phyloP scores from a whole-genome alignment of 2,888 invertebrate genomes.

The Protula sp. region DNA sequence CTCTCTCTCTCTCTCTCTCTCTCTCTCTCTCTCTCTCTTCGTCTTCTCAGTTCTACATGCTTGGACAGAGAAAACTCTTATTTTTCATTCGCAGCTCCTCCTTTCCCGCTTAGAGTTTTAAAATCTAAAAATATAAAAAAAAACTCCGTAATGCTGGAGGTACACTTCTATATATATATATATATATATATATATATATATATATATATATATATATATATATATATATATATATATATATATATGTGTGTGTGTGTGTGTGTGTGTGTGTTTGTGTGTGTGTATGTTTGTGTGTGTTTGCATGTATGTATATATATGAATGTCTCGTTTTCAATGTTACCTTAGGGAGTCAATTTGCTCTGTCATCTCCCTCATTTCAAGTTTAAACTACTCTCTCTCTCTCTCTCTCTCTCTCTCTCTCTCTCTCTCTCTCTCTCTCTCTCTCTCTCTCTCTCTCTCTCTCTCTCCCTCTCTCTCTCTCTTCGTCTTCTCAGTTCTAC shows the following conservation, averaged over 20 bases:
- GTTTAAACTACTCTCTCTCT: background rate
- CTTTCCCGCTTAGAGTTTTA: background rate
- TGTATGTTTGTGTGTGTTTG: no score
- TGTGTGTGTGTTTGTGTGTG: no score
- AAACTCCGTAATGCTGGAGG: no score
- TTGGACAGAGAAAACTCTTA: background rate
- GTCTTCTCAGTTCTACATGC: background rate
- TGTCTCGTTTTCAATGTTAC: no score
- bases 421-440: background rate
- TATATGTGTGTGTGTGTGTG: background rate
- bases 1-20: background rate
- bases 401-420: background rate
- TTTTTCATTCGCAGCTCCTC: background rate
- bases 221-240: slow-evolving; percentile 1
- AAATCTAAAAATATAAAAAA: no score
- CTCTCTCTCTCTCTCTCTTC: slow-evolving; percentile 5
- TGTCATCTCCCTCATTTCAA: background rate
- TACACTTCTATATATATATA: no score
- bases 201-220: slow-evolving; percentile 1
- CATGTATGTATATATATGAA: no score
- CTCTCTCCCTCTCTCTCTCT: slow-evolving; percentile 3
- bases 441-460: background rate
- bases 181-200: slow-evolving; percentile 1
- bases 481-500: background rate
- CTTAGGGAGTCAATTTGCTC: no score